phyloP scores from a whole-genome alignment of 1,140 invertebrate species.

The Fopius arisanus region DNA sequence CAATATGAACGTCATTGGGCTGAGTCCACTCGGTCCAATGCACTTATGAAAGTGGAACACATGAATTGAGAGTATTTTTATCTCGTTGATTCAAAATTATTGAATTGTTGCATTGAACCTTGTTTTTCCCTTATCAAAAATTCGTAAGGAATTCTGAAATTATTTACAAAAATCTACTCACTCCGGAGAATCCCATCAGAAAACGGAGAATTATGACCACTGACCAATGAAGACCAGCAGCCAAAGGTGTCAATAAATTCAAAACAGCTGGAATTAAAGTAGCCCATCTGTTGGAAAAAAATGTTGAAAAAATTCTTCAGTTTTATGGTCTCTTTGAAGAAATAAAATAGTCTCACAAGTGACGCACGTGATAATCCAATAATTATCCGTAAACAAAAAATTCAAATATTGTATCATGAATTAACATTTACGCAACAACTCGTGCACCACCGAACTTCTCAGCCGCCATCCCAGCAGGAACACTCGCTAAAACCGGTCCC shows the following conservation, averaged over 20 bases:
- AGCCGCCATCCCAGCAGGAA: constrained; percentile 76
- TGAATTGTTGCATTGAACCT: too few relatives aligned
- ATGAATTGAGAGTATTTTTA: not conserved
- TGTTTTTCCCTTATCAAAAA: too few relatives aligned
- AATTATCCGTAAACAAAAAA: too few relatives aligned
- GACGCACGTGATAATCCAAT: not conserved
- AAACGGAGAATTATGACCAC: constrained; percentile 71
- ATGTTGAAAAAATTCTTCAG: constrained; percentile 4
- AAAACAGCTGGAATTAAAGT: constrained; percentile 74
- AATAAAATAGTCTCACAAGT: not conserved
- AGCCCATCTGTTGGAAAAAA: constrained; percentile 60
- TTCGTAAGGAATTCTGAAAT: too few relatives aligned
- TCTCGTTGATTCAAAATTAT: not conserved
- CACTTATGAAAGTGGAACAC: not conserved
- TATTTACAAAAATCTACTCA: constrained; percentile 66
- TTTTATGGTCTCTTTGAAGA: not conserved
- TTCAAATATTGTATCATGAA: not conserved
- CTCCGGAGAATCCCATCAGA: constrained; percentile 72
- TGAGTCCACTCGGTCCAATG: not conserved
- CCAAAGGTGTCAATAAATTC: constrained; percentile 73
- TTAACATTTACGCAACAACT: constrained; percentile 69
- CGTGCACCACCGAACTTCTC: constrained; percentile 77
- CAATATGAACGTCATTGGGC: not conserved
- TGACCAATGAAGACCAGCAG: constrained; percentile 69
- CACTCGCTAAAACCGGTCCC: constrained; percentile 65